phyloP scores from a whole-genome alignment of 1,140 invertebrate species.

The Lasaia peninsularis region DNA sequence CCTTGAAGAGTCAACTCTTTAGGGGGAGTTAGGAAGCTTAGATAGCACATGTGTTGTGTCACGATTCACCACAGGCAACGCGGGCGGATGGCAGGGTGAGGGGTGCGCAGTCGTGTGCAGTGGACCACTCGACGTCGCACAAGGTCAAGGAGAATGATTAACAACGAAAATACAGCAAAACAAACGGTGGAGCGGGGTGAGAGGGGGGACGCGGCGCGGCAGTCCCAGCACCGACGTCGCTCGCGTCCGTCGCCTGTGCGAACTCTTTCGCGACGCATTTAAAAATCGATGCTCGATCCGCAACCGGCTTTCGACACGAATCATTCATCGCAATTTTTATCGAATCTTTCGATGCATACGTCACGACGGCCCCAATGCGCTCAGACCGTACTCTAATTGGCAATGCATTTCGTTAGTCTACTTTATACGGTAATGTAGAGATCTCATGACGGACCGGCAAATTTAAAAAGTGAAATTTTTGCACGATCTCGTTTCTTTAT shows the following conservation, averaged over 20 bases:
- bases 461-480: conserved; percentile 18
- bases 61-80: conserved; percentile 46
- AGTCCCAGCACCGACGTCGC: conserved; percentile 66
- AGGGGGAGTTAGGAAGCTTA: not conserved
- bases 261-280: conserved; percentile 58
- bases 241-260: conserved; percentile 55
- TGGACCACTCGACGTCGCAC: conserved; percentile 75
- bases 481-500: conserved; percentile 8
- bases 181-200: conserved; percentile 64
- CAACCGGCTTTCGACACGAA: conserved; percentile 55
- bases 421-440: conserved; percentile 16
- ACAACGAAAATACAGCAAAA: conserved; percentile 78
- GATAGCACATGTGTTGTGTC: conserved; percentile 60
- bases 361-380: conserved; percentile 43
- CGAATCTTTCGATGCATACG: conserved; percentile 46
- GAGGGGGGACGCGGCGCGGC: conserved; percentile 56
- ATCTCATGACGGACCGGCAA: conserved; percentile 12
- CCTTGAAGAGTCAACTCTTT: not conserved
- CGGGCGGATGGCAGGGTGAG: conserved; percentile 57
- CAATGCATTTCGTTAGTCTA: conserved; percentile 32
- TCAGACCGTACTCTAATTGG: conserved; percentile 40
- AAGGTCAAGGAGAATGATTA: conserved; percentile 78
- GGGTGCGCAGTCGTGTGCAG: conserved; percentile 73
- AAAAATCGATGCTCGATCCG: conserved; percentile 74
- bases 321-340: conserved; percentile 53